phyloP scores from a whole-genome alignment of 2,888 invertebrate genomes.

The Pristionchus maxplancki region DNA sequence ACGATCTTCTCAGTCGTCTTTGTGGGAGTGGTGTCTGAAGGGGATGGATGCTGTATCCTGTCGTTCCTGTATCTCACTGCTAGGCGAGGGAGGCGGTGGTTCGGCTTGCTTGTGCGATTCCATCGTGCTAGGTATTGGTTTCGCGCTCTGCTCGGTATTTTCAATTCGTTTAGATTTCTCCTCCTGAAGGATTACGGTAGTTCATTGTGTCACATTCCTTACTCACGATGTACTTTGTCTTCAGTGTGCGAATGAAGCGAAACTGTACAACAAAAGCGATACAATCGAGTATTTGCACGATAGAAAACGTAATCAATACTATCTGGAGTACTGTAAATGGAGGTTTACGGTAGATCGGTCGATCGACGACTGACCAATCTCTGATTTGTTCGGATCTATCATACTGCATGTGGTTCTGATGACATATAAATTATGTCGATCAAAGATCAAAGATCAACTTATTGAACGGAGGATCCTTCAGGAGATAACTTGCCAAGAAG shows the following conservation, averaged over 20 bases:
- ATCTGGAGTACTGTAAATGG: not conserved
- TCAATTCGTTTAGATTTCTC: not conserved
- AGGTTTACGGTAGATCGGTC: not conserved
- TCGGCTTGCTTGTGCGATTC: conserved; percentile 25
- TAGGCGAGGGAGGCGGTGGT: not conserved
- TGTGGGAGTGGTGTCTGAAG: not conserved
- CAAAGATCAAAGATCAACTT: conserved; percentile 32
- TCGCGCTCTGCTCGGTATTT: not conserved
- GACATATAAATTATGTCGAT: not conserved
- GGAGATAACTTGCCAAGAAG: not conserved
- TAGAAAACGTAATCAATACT: not conserved
- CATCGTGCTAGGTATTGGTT: not conserved
- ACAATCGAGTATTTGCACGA: conserved; percentile 20
- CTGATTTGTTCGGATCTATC: not conserved
- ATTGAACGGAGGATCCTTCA: not conserved
- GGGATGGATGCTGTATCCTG: not conserved
- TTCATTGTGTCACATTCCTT: not conserved
- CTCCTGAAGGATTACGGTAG: not conserved
- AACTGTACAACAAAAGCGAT: not conserved
- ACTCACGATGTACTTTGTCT: not conserved
- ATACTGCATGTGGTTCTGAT: not conserved
- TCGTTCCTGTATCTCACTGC: not conserved
- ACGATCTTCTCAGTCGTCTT: not conserved
- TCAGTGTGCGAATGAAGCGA: not conserved
- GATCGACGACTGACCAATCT: not conserved